Evolutionary conservation across 2,113 vertebrate species (phyloP).

Genomic region (Nettapus auritus): DNA sequence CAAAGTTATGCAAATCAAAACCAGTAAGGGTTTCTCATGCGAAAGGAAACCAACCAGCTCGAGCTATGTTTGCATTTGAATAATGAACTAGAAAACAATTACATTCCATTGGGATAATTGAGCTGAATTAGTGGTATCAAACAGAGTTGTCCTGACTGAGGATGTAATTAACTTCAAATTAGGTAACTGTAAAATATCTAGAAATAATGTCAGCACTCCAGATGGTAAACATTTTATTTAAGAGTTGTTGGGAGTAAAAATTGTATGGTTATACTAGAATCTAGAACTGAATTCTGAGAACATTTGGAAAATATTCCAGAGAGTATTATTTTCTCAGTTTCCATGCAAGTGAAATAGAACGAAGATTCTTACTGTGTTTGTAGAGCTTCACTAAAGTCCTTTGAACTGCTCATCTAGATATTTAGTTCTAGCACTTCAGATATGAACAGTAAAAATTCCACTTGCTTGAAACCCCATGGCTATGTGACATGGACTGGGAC

Average conservation of each 20-base stretch:
- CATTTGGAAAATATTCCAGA: not conserved
- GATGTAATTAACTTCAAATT: slow-evolving; percentile 51
- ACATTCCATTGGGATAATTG: slow-evolving; percentile 39
- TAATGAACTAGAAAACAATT: slow-evolving; percentile 44
- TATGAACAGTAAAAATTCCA: not conserved
- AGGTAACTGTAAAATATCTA: slow-evolving; percentile 50
- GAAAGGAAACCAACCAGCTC: slow-evolving; percentile 16
- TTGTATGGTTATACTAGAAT: not conserved
- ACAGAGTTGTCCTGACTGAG: slow-evolving; percentile 19
- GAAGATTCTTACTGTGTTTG: not conserved
- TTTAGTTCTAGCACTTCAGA: not conserved
- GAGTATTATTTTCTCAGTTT: not conserved
- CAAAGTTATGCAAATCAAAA: slow-evolving; percentile 36
- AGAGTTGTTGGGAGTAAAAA: not conserved
- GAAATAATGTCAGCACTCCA: not conserved
- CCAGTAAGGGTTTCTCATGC: not conserved
- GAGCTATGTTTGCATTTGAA: slow-evolving; percentile 46
- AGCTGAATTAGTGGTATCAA: slow-evolving; percentile 45
- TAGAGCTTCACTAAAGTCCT: not conserved
- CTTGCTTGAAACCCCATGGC: not conserved
- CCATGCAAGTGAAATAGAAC: not conserved
- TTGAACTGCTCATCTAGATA: not conserved
- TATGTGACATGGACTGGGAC: not conserved
- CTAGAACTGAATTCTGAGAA: not conserved
- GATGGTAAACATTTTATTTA: slow-evolving; percentile 32